These are phyloP conservation scores for Harpalus rubripes DNA, from an alignment of 2,888 invertebrate species.

Conservation along the genomic window DNA sequence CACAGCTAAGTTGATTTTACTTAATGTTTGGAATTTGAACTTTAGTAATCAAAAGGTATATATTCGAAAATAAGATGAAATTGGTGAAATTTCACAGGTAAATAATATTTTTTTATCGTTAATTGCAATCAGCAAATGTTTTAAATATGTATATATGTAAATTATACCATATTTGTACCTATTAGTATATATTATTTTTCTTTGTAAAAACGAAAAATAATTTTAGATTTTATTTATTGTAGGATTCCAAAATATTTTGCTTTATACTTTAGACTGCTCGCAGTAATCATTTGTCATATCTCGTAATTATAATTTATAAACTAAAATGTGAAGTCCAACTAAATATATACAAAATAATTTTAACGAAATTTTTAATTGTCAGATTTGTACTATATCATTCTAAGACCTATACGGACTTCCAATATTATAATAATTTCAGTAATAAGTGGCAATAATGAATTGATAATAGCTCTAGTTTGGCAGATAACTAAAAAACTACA, in stretches of 20 bases:
- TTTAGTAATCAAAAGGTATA: conserved; percentile 22
- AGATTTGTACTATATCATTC: neutral
- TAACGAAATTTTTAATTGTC: conserved; percentile 11
- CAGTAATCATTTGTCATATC: conserved; percentile 20
- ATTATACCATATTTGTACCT: conserved; percentile 66
- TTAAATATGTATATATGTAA: conserved; percentile 66
- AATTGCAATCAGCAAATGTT: conserved; percentile 52
- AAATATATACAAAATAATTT: neutral
- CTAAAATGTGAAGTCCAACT: conserved; percentile 10
- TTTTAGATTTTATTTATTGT: conserved; percentile 51
- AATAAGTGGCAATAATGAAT: conserved; percentile 59
- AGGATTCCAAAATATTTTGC: conserved; percentile 24
- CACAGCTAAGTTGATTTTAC: conserved; percentile 27
- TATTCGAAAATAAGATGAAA: conserved; percentile 9
- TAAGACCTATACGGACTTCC: conserved; percentile 3
- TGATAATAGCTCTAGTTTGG: conserved; percentile 58
- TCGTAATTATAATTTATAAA: conserved; percentile 14
- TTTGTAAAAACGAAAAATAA: conserved; percentile 41
- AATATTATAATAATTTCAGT: conserved; percentile 15
- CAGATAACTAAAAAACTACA: neutral
- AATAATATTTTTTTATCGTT: conserved; percentile 63
- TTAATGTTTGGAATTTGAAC: conserved; percentile 17
- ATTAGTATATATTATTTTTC: conserved; percentile 39
- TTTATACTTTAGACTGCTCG: conserved; percentile 20
- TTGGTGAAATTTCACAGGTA: conserved; percentile 34